Evolutionary conservation across 1,140 invertebrate genomes (phyloP).

Genomic region (Heterodera schachtii): DNA sequence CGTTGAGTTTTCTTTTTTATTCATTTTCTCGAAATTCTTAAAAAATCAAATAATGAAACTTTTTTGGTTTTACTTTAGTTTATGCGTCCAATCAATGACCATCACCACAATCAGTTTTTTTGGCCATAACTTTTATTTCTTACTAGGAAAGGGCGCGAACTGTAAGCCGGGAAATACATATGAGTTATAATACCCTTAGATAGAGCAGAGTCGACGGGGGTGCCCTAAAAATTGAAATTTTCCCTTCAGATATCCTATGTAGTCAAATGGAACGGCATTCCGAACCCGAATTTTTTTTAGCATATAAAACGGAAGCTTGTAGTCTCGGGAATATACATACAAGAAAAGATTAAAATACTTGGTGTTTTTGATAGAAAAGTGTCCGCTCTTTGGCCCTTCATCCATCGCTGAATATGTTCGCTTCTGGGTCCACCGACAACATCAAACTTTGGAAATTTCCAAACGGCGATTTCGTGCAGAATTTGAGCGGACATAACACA

Average conservation of each 20-base stretch:
- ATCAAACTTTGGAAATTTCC: slow-evolving; percentile 99
- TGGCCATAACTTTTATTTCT: no score
- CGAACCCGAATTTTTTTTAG: background rate
- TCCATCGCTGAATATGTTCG: slow-evolving; percentile 92
- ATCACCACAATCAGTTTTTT: no score
- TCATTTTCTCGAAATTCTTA: no score
- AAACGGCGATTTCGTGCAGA: slow-evolving; percentile 96
- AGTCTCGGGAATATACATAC: background rate
- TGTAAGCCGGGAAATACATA: no score
- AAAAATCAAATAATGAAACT: background rate
- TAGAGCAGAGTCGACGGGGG: no score
- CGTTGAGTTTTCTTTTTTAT: no score
- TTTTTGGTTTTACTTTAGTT: background rate
- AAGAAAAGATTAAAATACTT: background rate
- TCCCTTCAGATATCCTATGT: background rate
- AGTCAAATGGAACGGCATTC: background rate
- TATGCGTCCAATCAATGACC: background rate
- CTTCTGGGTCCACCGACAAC: slow-evolving; percentile 94
- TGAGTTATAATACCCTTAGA: no score
- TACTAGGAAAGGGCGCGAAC: no score
- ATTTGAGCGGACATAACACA: slow-evolving; percentile 92
- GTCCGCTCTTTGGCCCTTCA: slow-evolving; percentile 87
- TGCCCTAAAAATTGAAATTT: background rate
- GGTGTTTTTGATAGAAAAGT: slow-evolving; percentile 74
- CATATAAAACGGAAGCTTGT: background rate